A percentile compares a stretch with the other conserved stretches of the same genome.
Evolutionary conservation across 1,140 invertebrate species (phyloP).

Genomic region (Tetramorium simillimum): DNA sequence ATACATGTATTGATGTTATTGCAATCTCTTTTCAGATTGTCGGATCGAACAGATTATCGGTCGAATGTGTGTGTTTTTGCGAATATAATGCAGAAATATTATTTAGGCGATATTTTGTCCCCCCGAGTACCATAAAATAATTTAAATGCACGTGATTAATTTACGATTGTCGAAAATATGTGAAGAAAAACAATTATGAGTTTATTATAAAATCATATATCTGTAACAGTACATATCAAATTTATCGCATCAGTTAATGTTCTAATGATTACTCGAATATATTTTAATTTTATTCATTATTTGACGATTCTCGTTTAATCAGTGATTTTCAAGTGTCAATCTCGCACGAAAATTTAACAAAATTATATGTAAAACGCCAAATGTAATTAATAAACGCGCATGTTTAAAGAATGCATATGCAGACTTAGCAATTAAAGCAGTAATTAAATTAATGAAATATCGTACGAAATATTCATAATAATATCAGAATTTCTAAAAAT

Average conservation of each 20-base stretch:
- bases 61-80: slow-evolving; percentile 8
- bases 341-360: slow-evolving; percentile 5
- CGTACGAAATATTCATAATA: slow-evolving; percentile 17
- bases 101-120: slow-evolving; percentile 18
- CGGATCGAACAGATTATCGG: slow-evolving; percentile 5
- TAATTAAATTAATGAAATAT: slow-evolving; percentile 54
- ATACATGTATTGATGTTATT: slow-evolving; percentile 22
- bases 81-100: slow-evolving; percentile 35
- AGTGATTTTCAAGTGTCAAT: slow-evolving; percentile 30
- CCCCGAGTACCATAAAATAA: not conserved
- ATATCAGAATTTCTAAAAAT: slow-evolving; percentile 52
- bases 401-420: slow-evolving; percentile 35
- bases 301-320: slow-evolving; percentile 34
- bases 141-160: slow-evolving; percentile 20
- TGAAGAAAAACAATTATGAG: not conserved
- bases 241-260: slow-evolving; percentile 26
- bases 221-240: not conserved
- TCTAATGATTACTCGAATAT: not conserved
- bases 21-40: not conserved
- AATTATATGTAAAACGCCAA: slow-evolving; percentile 39
- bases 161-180: not conserved
- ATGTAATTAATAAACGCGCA: slow-evolving; percentile 49
- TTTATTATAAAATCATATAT: slow-evolving; percentile 29
- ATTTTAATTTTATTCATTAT: slow-evolving; percentile 23
- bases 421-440: slow-evolving; percentile 33